Base-by-base conservation (phyloP, 2,113 vertebrate genomes). In the Hyperopisus bebe region DNA sequence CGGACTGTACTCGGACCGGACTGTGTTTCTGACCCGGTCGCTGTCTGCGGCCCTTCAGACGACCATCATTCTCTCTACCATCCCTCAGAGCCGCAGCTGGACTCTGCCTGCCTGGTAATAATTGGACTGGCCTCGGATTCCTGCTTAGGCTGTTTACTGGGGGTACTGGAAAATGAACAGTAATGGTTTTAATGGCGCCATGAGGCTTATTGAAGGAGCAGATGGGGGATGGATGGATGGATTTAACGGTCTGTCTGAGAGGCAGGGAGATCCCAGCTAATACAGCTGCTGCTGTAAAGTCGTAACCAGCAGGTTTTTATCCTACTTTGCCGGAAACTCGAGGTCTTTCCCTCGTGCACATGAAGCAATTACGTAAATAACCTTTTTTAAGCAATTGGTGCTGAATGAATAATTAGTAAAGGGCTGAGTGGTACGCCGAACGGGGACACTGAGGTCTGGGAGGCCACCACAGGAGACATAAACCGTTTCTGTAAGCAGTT, bases 381-480 rank as follows among this genome's bases (percentile, higher is more conserved):
- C 70, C 31, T 35, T 17, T 39, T 77, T 77, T 19, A 77, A 42
- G 31, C 35, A 6, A 80, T 42, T 80, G 15, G 35, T 80, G 17
- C 13, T 80, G 11, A 42, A 80, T 42, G 15, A 19, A 88, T 58
- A 51, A 86, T 82, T 88, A 91, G 86, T 93, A 91, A 94, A 92
- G 91, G n/a, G 53, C 89, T 91, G 88, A 80, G 17, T 44, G 84
- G 21, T 21, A 53, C 88, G 7, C 89, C 92, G 1, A 80, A 80
- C 5, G 35, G 74, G 74, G 35, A 5, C 42, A 87, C 88, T 66
- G 80, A 44, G 58, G 90, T 80, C 19, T 84, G 21, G 48, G 27
- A 91, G 11, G 3, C 11, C 74, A 7, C 35, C 62, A n/a, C 10
- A 55, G 74, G 35, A 89, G 48, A 19, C 35, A 10, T 8, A 42